Conservation (phyloP, 2,113 vertebrate genomes). For the Anoplopoma fimbria region DNA sequence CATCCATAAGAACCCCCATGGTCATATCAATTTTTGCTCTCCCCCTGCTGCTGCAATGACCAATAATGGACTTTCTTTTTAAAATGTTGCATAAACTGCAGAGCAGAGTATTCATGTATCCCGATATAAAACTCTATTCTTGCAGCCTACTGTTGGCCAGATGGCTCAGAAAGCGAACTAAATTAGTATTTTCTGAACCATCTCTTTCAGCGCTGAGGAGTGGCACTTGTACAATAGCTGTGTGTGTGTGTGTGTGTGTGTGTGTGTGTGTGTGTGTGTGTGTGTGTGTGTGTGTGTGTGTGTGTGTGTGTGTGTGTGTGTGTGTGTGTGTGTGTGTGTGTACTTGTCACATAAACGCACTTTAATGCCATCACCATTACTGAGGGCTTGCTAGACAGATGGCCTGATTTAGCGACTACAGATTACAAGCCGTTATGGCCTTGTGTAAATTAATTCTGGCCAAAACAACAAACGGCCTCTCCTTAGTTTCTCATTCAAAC, state of each 20-base stretch:
- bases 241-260: slow-evolving; percentile 27
- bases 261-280: slow-evolving; percentile 2
- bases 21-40: slow-evolving; percentile 14
- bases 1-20: slow-evolving; percentile 4
- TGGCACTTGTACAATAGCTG: slow-evolving; percentile 46
- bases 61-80: slow-evolving; percentile 22
- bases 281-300: slow-evolving; percentile 19
- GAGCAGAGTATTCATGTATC: neutral
- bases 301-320: slow-evolving; percentile 35
- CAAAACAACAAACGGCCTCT: slow-evolving; percentile 65
- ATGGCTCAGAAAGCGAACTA: slow-evolving; percentile 46
- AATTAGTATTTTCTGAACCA: slow-evolving; percentile 47
- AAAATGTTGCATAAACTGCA: slow-evolving; percentile 16
- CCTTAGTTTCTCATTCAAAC: slow-evolving; percentile 68
- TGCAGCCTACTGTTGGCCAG: slow-evolving; percentile 35
- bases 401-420: slow-evolving; percentile 74
- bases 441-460: slow-evolving; percentile 65
- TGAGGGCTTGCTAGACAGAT: slow-evolving; percentile 73
- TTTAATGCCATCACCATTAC: slow-evolving; percentile 73
- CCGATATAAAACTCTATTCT: slow-evolving; percentile 5
- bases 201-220: slow-evolving; percentile 49
- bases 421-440: slow-evolving; percentile 75
- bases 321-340: slow-evolving; percentile 21
- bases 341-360: slow-evolving; percentile 59
- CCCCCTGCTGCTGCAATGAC: slow-evolving; percentile 7